Base-by-base conservation (phyloP, 2,797 vertebrate species). In the Nannoperca obscura region DNA sequence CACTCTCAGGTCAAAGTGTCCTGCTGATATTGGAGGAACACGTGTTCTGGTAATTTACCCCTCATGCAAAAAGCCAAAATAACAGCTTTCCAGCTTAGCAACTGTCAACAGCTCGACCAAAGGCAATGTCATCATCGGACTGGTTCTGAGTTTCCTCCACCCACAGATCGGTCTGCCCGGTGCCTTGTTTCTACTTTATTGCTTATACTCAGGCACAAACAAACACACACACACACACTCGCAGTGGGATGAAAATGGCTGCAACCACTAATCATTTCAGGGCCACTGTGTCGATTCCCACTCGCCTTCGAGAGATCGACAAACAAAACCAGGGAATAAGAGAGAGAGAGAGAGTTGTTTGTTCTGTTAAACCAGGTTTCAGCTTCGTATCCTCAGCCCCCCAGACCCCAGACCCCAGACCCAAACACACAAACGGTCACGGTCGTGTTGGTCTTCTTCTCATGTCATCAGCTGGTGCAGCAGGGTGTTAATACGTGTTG, bases 211-310 rank as follows among this genome's bases (percentile, higher is more conserved):
- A 34, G 47, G 78, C 88, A 83, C 85, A 91, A 84, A 91, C 89
- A 64, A 80, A 88, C 85, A 80, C 76, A 78, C 73, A 88, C 83
- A 80, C 74, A 86, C 53, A 60, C 53, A 80, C 74, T 86, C 53
- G 60, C 53, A 66, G 89, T 90, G 85, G 87, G 90, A 81, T 58
- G 88, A 90, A 88, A 90, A 83, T 73, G 61, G 86, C 76, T 74
- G 49, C 67, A 86, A 87, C 88, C 89, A 79, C 89, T 89, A 88
- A 91, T 93, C 82, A 88, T 81, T 85, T 85, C 91, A 91, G 89
- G 87, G 75, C 82, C 90, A 86, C 79, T 78, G 76, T 83, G 80
- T 84, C 72, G 22, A 84, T 79, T 85, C 84, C 85, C 88, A 84
- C 84, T 87, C 34, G 0, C 40, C 50, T 54, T 69, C 34, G 55